These are phyloP conservation scores for Lamellibrachia luymesi DNA, from an alignment of 1,140 invertebrate species.

Conservation along the genomic window DNA sequence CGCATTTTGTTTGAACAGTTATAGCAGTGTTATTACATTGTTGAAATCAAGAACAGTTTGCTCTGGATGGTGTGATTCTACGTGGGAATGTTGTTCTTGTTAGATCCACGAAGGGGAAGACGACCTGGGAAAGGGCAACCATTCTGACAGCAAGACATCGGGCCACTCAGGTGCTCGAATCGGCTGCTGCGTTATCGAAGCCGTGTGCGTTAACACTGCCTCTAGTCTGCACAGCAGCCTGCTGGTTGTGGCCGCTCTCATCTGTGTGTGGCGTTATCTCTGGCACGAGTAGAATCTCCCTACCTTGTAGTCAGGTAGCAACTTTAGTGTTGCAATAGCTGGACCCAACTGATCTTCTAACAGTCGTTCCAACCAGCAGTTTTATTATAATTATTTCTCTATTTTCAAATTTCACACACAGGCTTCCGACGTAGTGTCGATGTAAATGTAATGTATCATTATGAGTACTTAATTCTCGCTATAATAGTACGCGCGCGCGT, in stretches of 20 bases:
- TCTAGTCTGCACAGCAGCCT: too few relatives aligned
- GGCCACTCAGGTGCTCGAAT: constrained; percentile 61
- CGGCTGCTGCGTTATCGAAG: constrained; percentile 60
- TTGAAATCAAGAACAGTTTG: too few relatives aligned
- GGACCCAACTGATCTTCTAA: not conserved
- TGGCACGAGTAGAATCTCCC: not conserved
- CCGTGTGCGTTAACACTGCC: too few relatives aligned
- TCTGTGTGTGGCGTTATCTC: not conserved
- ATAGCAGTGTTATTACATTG: too few relatives aligned
- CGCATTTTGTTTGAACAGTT: too few relatives aligned
- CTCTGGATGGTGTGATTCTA: not conserved
- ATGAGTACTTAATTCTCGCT: too few relatives aligned
- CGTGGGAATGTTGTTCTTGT: not conserved
- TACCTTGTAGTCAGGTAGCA: too few relatives aligned
- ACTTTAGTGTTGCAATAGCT: not conserved
- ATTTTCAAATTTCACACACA: not conserved
- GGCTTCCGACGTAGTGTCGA: not conserved
- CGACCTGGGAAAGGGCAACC: constrained; percentile 60
- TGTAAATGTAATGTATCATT: too few relatives aligned
- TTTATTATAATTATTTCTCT: not conserved
- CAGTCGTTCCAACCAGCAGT: not conserved
- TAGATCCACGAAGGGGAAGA: constrained; percentile 57
- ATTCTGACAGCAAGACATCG: constrained; percentile 57
- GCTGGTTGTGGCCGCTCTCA: too few relatives aligned
- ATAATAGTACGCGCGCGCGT: too few relatives aligned